Percentiles rank a stretch among this genome's conserved stretches.
phyloP scores from a whole-genome alignment of 2,113 vertebrate genomes.

The Heterotilapia buettikoferi region DNA sequence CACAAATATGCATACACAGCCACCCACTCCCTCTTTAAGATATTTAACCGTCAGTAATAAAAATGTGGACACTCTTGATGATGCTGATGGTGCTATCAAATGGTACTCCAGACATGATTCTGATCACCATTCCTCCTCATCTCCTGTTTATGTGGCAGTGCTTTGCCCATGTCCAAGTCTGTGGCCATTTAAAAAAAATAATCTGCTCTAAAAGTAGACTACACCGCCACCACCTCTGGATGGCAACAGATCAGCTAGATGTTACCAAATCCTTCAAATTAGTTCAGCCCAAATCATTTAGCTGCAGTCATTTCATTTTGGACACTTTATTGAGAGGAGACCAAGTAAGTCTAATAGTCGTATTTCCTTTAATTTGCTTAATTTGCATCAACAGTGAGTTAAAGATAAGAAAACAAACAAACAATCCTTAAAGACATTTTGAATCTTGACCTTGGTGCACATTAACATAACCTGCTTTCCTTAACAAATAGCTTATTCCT shows the following conservation, averaged over 20 bases:
- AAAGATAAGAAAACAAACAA: background rate
- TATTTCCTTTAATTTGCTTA: background rate
- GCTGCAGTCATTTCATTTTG: background rate
- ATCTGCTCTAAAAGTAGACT: background rate
- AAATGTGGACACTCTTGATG: background rate
- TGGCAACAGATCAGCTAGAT: background rate
- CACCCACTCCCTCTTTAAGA: background rate
- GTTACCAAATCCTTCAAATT: background rate
- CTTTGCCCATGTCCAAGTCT: background rate
- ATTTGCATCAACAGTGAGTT: background rate
- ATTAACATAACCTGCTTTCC: background rate
- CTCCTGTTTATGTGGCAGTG: background rate
- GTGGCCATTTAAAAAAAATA: accelerated
- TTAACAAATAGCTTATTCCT: background rate
- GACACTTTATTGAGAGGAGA: background rate
- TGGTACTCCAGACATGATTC: background rate
- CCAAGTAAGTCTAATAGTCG: background rate
- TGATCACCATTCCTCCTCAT: background rate
- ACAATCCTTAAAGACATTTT: background rate
- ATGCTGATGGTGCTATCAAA: background rate
- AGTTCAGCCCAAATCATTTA: background rate
- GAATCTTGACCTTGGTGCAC: background rate
- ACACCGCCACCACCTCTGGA: background rate
- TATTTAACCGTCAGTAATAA: background rate
- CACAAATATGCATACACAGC: background rate